These are phyloP conservation scores for Darevskia nairensis DNA, from an alignment of 2,797 vertebrate genomes.

Conservation along the genomic window DNA sequence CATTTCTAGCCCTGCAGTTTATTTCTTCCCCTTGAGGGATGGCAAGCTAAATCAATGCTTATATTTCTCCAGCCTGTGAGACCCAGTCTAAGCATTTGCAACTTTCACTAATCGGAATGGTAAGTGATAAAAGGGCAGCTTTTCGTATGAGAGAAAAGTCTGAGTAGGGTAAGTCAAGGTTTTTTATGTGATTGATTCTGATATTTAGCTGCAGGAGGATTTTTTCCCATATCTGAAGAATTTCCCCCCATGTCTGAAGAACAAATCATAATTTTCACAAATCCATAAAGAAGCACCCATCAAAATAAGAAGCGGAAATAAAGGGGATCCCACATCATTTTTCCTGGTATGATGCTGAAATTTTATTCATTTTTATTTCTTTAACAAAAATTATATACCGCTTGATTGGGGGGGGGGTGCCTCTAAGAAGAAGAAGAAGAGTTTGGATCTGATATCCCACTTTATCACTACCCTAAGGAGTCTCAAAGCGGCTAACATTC, in stretches of 20 bases:
- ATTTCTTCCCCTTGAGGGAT: slow-evolving; percentile 43
- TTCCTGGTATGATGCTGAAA: not conserved
- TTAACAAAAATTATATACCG: too few relatives aligned
- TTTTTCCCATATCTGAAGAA: not conserved
- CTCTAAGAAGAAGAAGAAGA: too few relatives aligned
- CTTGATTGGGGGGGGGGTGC: too few relatives aligned
- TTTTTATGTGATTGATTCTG: slow-evolving; percentile 19
- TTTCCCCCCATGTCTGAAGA: not conserved
- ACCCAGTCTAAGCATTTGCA: slow-evolving; percentile 62
- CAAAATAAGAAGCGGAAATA: not conserved
- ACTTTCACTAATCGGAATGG: slow-evolving; percentile 50
- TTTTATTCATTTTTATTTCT: not conserved
- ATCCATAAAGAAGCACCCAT: not conserved
- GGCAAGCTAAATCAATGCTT: slow-evolving; percentile 62
- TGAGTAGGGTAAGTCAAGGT: slow-evolving; percentile 28
- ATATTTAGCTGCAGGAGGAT: not conserved
- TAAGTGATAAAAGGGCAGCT: slow-evolving; percentile 47
- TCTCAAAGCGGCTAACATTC: too few relatives aligned
- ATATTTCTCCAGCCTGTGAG: slow-evolving; percentile 63
- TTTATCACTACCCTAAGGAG: too few relatives aligned
- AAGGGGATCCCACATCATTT: not conserved
- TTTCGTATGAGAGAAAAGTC: slow-evolving; percentile 29
- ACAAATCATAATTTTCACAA: slow-evolving; percentile 13
- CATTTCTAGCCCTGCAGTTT: slow-evolving; percentile 41
- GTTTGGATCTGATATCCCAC: too few relatives aligned